Base-by-base conservation (phyloP, 2,113 vertebrate species). In the Lepidothrix coronata region DNA sequence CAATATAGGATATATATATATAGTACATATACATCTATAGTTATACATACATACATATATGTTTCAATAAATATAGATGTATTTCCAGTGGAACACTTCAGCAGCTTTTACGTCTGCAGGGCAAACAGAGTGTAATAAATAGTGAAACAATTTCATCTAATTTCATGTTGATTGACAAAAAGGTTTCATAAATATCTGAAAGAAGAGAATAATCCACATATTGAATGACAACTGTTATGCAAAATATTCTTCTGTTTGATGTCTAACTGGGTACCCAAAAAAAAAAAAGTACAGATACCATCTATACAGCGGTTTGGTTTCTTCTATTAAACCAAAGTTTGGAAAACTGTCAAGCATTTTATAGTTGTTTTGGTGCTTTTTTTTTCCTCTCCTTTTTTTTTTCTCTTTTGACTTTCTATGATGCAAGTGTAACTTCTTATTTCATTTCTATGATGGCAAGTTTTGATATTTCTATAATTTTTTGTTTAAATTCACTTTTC, bases 301-400 rank as follows among this genome's bases (percentile, higher is more conserved):
- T 6, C 7, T 57, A 17, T 3, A 22, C 6, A 51, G 23, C 22
- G 22, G 55, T 24, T 49, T 24, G 41, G 5, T 16, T 70, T 72
- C 41, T 51, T 12, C 4, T 8, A 46, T 55, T 76, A 88, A n/a
- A 3, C 5, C 12, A 13, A 41, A 65, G 59, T 52, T 46, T 82
- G 12, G 14, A 51, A 88, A 66, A 39, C 9, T 2, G n/a, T 6
- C 11, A 51, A 70, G n/a, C 5, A 52, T 51, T 58, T 70, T n/a
- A 19, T 43, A 31, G 6, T 2, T 23, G 5, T 1, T 21, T 20
- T 23, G 41, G 14, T 0, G 1, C 6, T 66, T 33, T 35, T 58
- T 41, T 41, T 6, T 5, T 20, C 19, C 44, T 46, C 14, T 46
- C 37, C 37, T 11, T 46, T 20, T 15, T 44, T 44, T 46, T 48